Percentiles rank a stretch among this genome's conserved stretches.
phyloP scores from a whole-genome alignment of 2,888 invertebrate species.

The Leptinotarsa tumamoca region DNA sequence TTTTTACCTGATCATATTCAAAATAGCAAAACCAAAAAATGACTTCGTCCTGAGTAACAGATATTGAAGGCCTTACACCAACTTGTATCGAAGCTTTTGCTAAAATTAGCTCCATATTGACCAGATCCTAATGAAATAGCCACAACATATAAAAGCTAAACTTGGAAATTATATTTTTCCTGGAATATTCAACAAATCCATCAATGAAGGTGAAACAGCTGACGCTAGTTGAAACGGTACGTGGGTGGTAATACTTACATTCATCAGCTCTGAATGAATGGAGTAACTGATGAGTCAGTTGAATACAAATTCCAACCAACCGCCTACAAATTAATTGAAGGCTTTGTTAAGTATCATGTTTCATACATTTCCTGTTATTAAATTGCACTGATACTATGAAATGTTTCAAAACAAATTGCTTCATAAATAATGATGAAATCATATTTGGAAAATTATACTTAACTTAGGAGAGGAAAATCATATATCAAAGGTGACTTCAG shows the following conservation, averaged over 20 bases:
- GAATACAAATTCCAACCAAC: constrained; percentile 30
- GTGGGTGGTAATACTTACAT: constrained; percentile 7
- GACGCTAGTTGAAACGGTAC: neutral
- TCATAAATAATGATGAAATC: too few species aligned
- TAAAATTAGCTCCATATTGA: too few species aligned
- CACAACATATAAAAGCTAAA: too few species aligned
- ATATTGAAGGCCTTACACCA: too few species aligned
- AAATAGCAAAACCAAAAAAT: too few species aligned
- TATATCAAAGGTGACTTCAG: too few species aligned
- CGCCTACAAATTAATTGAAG: constrained; percentile 31
- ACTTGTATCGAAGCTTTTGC: too few species aligned
- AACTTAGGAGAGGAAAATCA: too few species aligned
- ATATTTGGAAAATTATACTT: too few species aligned
- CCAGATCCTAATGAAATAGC: too few species aligned
- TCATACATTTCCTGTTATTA: constrained; percentile 14
- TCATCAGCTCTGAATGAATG: constrained; percentile 25
- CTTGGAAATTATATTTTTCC: neutral
- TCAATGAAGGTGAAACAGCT: constrained; percentile 11
- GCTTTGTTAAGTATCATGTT: constrained; percentile 10
- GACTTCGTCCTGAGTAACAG: too few species aligned
- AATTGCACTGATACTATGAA: neutral
- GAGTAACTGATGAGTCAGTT: constrained; percentile 37
- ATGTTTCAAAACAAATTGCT: neutral
- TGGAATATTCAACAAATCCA: neutral
- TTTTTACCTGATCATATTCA: too few species aligned